Evolutionary conservation across 2,797 vertebrate species (phyloP).

Genomic region (Podarcis siculus): DNA sequence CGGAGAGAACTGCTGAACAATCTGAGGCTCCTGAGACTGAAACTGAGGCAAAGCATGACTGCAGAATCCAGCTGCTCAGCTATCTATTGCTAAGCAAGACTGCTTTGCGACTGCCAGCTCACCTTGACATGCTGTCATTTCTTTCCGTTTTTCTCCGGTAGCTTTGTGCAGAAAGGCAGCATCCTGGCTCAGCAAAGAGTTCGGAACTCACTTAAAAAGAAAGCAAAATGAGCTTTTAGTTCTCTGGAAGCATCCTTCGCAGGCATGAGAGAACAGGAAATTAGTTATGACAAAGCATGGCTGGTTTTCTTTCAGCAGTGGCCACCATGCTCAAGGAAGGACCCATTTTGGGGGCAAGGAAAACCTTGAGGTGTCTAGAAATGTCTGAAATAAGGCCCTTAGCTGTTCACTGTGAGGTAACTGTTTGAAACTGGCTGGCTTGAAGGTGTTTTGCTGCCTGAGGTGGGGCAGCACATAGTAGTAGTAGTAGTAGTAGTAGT

Average conservation of each 20-base stretch:
- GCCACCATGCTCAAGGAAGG: not conserved
- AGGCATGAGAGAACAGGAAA: not conserved
- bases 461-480: too few relatives aligned
- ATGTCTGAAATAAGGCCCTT: not conserved
- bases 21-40: not conserved
- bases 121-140: slow-evolving; percentile 6
- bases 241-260: not conserved
- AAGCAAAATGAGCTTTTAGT: not conserved
- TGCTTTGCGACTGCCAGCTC: not conserved
- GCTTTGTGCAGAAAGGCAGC: not conserved
- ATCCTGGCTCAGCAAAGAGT: slow-evolving; percentile 11
- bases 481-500: too few relatives aligned
- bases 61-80: slow-evolving; percentile 12
- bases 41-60: not conserved
- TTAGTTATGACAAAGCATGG: not conserved
- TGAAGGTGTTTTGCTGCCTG: not conserved
- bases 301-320: slow-evolving; percentile 21
- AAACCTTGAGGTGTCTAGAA: not conserved
- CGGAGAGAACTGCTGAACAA: slow-evolving; percentile 6
- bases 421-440: not conserved
- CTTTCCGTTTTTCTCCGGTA: not conserved
- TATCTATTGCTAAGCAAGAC: slow-evolving; percentile 10
- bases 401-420: not conserved
- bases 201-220: not conserved
- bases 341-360: not conserved